Percentiles rank a stretch among this genome's conserved stretches.
Conservation (phyloP, 1,140 invertebrate genomes). For the Prorops nasuta region DNA sequence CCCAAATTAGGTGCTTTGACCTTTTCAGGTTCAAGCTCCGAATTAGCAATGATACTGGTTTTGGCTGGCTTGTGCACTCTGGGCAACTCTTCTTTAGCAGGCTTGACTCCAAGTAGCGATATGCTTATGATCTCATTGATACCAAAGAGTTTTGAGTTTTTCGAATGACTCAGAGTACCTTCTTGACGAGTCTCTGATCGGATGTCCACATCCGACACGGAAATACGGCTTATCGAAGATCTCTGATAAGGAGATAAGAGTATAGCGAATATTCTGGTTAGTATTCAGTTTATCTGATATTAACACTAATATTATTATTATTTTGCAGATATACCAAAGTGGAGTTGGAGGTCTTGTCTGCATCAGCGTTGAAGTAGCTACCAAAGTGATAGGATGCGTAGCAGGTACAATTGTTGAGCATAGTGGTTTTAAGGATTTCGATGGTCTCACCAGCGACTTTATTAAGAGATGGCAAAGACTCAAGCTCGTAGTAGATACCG, state of each 20-base stretch:
- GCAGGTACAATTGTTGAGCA: slow-evolving; percentile 32
- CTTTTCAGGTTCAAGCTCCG: neutral
- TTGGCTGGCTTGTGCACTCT: slow-evolving; percentile 2
- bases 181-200: slow-evolving; percentile 30
- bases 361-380: slow-evolving; percentile 15
- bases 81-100: slow-evolving; percentile 10
- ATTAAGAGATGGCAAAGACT: slow-evolving; percentile 17
- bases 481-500: slow-evolving; percentile 25
- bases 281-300: slow-evolving; percentile 16
- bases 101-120: slow-evolving; percentile 21
- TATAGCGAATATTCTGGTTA: no score
- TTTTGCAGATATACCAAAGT: slow-evolving; percentile 19
- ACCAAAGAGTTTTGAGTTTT: slow-evolving; percentile 19
- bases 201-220: slow-evolving; percentile 31
- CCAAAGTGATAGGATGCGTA: slow-evolving; percentile 25
- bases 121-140: slow-evolving; percentile 25
- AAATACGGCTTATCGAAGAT: slow-evolving; percentile 23
- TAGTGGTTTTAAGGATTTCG: slow-evolving; percentile 30
- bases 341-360: slow-evolving; percentile 14
- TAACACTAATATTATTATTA: neutral
- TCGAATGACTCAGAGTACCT: slow-evolving; percentile 20
- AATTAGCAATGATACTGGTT: slow-evolving; percentile 11
- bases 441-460: slow-evolving; percentile 22
- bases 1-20: neutral
- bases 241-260: no score